These are phyloP conservation scores for Osmerus mordax DNA, from an alignment of 2,113 vertebrate species.

Conservation along the genomic window DNA sequence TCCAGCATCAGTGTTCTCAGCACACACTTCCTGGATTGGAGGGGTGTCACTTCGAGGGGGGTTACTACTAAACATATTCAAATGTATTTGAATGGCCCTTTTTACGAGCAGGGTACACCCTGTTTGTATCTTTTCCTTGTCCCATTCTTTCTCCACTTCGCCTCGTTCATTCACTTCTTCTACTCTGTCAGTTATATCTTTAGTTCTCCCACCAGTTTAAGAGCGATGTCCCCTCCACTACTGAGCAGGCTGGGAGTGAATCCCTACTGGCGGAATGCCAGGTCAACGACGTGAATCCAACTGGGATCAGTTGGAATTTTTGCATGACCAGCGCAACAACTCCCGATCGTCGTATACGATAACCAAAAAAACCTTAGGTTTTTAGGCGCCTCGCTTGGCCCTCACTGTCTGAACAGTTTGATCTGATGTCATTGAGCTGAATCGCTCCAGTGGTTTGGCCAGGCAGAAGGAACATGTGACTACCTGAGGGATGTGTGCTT, in stretches of 20 bases:
- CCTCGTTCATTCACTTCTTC: slow-evolving; percentile 13
- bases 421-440: not conserved
- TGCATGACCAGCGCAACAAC: slow-evolving; percentile 23
- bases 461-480: slow-evolving; percentile 14
- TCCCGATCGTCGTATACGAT: slow-evolving; percentile 43
- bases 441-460: not conserved
- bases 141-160: slow-evolving; percentile 32
- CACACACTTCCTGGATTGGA: too few relatives aligned
- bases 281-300: slow-evolving; percentile 6
- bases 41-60: too few relatives aligned
- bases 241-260: slow-evolving; percentile 2
- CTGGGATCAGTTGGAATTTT: slow-evolving; percentile 28
- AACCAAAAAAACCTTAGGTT: slow-evolving; percentile 38
- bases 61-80: too few relatives aligned
- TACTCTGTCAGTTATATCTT: slow-evolving; percentile 27
- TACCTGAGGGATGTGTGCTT: not conserved
- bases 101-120: not conserved
- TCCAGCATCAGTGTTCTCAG: too few relatives aligned
- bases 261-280: slow-evolving; percentile 47
- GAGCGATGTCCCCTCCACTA: slow-evolving; percentile 7
- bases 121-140: slow-evolving; percentile 23
- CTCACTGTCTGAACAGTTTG: slow-evolving; percentile 2
- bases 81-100: too few relatives aligned
- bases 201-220: slow-evolving; percentile 22
- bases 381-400: slow-evolving; percentile 20